A percentile compares a stretch with the other conserved stretches of the same genome.
Evolutionary conservation across 2,888 invertebrate species (phyloP).

Genomic region (Notodonta dromedarius): DNA sequence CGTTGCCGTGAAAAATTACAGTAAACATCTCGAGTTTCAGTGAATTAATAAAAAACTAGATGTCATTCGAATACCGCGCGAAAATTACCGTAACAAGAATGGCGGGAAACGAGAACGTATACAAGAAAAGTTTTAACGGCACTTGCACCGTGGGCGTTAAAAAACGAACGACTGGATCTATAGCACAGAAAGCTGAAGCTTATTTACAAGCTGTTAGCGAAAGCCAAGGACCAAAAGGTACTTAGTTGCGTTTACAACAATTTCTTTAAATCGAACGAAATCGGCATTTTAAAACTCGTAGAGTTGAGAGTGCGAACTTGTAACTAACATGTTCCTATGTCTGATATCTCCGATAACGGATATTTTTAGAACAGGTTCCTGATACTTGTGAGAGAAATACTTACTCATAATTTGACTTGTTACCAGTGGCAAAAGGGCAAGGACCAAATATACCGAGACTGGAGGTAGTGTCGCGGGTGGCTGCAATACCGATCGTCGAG

Average conservation of each 20-base stretch:
- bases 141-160: constrained; percentile 61
- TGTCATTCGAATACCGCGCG: constrained; percentile 63
- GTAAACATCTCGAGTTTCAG: constrained; percentile 35
- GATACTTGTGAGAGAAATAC: not conserved
- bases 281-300: no score
- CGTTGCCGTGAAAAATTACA: constrained; percentile 39
- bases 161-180: constrained; percentile 56
- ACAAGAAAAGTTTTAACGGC: constrained; percentile 62
- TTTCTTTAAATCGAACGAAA: no score
- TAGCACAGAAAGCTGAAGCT: constrained; percentile 69
- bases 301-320: no score
- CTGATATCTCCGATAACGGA: not conserved
- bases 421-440: constrained; percentile 61
- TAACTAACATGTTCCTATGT: no score
- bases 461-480: constrained; percentile 90
- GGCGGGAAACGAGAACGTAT: constrained; percentile 61
- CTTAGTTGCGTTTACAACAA: not conserved
- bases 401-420: constrained; percentile 1
- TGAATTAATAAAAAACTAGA: constrained; percentile 35
- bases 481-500: constrained; percentile 92
- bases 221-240: constrained; percentile 57
- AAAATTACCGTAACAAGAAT: constrained; percentile 63
- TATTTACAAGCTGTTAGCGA: constrained; percentile 70
- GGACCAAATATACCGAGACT: constrained; percentile 79
- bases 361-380: not conserved